These are phyloP conservation scores for Pseudochirops corinnae DNA, from an alignment of 2,797 vertebrate genomes.

Conservation along the genomic window DNA sequence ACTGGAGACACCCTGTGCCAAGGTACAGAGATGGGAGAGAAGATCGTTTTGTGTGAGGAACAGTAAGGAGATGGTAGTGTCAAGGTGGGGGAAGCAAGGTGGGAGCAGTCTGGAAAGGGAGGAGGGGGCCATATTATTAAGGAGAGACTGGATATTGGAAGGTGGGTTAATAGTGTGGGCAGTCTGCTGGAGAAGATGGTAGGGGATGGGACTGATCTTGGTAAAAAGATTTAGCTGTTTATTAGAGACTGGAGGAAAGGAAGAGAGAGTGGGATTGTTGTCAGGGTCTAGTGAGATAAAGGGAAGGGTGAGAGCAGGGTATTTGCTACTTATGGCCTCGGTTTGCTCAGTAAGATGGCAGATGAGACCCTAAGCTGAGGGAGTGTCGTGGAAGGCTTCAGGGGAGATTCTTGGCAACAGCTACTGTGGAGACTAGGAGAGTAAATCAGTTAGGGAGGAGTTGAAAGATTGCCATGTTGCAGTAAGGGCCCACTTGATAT, in stretches of 20 bases:
- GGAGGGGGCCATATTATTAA: neutral
- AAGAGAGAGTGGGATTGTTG: neutral
- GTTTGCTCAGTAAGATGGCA: neutral
- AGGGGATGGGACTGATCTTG: neutral
- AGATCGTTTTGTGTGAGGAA: neutral
- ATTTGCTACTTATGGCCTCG: neutral
- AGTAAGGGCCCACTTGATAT: neutral
- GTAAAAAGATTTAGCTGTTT: neutral
- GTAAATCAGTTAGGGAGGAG: neutral
- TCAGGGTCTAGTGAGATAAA: neutral
- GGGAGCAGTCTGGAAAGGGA: neutral
- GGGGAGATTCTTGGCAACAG: neutral
- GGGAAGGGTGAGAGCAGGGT: neutral
- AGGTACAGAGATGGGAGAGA: neutral
- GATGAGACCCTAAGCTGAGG: neutral
- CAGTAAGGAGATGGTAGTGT: neutral
- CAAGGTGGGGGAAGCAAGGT: neutral
- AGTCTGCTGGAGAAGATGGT: neutral
- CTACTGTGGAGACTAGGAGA: neutral
- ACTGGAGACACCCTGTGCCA: neutral
- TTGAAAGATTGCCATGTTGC: neutral
- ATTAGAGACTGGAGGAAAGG: neutral
- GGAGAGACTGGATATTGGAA: neutral
- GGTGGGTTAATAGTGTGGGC: neutral
- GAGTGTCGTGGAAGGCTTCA: neutral